Evolutionary conservation across 2,888 invertebrate species (phyloP).

Genomic region (Arrhopalites spinosus): DNA sequence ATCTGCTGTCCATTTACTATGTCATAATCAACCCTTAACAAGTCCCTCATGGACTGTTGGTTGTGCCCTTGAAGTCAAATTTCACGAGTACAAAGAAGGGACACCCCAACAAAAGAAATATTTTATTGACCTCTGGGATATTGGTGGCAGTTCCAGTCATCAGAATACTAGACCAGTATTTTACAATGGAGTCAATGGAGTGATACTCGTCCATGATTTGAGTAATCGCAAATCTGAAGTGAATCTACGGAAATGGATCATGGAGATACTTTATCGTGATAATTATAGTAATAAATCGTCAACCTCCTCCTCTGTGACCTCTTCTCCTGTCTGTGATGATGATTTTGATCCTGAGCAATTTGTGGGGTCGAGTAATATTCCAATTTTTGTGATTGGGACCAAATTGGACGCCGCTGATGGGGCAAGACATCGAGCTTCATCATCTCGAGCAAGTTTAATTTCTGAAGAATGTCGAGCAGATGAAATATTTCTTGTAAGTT

Average conservation of each 20-base stretch:
- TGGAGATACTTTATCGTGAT: slow-evolving; percentile 80
- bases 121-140: slow-evolving; percentile 95
- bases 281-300: slow-evolving; percentile 41
- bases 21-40: slow-evolving; percentile 80
- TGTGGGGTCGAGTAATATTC: slow-evolving; percentile 81
- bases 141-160: slow-evolving; percentile 93
- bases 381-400: slow-evolving; percentile 91
- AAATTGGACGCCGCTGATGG: slow-evolving; percentile 71
- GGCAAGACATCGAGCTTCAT: slow-evolving; percentile 50
- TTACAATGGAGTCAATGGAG: slow-evolving; percentile 91
- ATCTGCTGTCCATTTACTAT: slow-evolving; percentile 87
- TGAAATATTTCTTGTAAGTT: slow-evolving; percentile 79
- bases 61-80: slow-evolving; percentile 91
- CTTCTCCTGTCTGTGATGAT: slow-evolving; percentile 43
- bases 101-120: slow-evolving; percentile 75
- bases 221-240: slow-evolving; percentile 94
- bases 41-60: slow-evolving; percentile 96
- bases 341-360: slow-evolving; percentile 86
- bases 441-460: slow-evolving; percentile 67
- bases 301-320: not conserved
- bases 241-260: slow-evolving; percentile 90
- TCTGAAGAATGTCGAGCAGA: slow-evolving; percentile 92
- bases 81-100: slow-evolving; percentile 93
- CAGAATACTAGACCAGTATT: slow-evolving; percentile 91
- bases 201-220: slow-evolving; percentile 94